Evolutionary conservation across 2,888 invertebrate genomes (phyloP).

Genomic region (Latrodectus elegans): DNA sequence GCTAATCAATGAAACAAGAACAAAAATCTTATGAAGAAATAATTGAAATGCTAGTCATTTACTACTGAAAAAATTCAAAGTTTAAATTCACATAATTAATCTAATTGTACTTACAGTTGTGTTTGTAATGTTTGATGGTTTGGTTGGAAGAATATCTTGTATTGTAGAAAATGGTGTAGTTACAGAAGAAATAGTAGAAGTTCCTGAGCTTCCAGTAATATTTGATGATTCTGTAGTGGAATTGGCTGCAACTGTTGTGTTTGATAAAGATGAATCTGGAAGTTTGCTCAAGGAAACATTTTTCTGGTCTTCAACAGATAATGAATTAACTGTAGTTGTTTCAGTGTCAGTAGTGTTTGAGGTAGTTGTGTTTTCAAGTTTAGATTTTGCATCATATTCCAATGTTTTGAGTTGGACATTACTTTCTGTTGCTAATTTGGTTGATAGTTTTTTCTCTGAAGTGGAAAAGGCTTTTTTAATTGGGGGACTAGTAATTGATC

Average conservation of each 20-base stretch:
- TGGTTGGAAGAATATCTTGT: slow-evolving; percentile 38
- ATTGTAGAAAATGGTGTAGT: slow-evolving; percentile 1
- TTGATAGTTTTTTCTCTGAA: slow-evolving; percentile 24
- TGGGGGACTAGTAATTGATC: slow-evolving; percentile 26
- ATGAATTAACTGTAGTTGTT: background rate
- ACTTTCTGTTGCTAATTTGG: slow-evolving; percentile 28
- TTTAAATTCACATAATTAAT: no score
- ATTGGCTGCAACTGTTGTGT: slow-evolving; percentile 1
- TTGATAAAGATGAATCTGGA: background rate
- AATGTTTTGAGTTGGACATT: slow-evolving; percentile 17
- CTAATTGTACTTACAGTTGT: slow-evolving; percentile 37
- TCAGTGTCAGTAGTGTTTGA: slow-evolving; percentile 1
- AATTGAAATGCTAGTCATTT: no score
- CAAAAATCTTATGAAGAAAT: no score
- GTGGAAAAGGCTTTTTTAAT: slow-evolving; percentile 42
- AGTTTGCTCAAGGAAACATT: slow-evolving; percentile 15
- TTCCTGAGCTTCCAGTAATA: background rate
- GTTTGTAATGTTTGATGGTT: slow-evolving; percentile 42
- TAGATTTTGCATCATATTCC: slow-evolving; percentile 14
- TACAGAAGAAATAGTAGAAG: background rate
- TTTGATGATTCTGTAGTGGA: background rate
- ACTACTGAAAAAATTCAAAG: no score
- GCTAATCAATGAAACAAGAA: no score
- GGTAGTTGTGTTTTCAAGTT: slow-evolving; percentile 27
- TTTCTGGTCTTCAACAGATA: slow-evolving; percentile 15